phyloP scores from a whole-genome alignment of 2,888 invertebrate genomes.

The Catocala fraxini region DNA sequence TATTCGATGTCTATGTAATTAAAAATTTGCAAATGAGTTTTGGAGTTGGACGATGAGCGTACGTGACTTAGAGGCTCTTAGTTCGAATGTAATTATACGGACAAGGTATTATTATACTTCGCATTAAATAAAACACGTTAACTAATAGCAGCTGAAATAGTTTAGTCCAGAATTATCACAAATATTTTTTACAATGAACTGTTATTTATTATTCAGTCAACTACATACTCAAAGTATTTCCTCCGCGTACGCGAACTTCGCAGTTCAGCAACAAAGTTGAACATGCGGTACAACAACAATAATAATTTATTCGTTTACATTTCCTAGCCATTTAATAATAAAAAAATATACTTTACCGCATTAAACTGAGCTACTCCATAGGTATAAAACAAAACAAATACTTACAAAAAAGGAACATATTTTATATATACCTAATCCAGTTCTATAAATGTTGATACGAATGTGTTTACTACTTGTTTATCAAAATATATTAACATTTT shows the following conservation, averaged over 20 bases:
- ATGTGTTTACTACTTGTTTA: conserved; percentile 17
- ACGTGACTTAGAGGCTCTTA: neutral
- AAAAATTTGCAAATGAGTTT: neutral
- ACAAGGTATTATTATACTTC: neutral
- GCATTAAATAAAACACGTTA: conserved; percentile 1
- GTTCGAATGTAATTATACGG: neutral
- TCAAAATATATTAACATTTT: conserved; percentile 15
- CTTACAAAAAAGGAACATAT: conserved; percentile 14
- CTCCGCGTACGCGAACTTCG: too few relatives aligned
- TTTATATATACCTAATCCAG: conserved; percentile 19
- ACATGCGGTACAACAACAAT: too few relatives aligned
- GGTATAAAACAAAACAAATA: conserved; percentile 8
- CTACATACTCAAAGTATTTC: too few relatives aligned
- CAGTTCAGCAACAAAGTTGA: too few relatives aligned
- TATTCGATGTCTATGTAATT: too few relatives aligned
- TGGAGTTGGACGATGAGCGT: neutral
- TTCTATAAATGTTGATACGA: conserved; percentile 15
- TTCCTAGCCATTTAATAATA: too few relatives aligned
- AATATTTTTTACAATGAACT: too few relatives aligned
- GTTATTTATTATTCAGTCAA: too few relatives aligned
- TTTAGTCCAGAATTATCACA: too few relatives aligned
- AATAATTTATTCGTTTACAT: too few relatives aligned
- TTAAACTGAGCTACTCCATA: neutral
- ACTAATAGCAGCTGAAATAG: too few relatives aligned
- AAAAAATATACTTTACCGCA: neutral